Evolutionary conservation across 2,888 invertebrate species (phyloP), one percentile per base, ranked within the genome.

Genomic region (Pardosa pseudoannulata): DNA sequence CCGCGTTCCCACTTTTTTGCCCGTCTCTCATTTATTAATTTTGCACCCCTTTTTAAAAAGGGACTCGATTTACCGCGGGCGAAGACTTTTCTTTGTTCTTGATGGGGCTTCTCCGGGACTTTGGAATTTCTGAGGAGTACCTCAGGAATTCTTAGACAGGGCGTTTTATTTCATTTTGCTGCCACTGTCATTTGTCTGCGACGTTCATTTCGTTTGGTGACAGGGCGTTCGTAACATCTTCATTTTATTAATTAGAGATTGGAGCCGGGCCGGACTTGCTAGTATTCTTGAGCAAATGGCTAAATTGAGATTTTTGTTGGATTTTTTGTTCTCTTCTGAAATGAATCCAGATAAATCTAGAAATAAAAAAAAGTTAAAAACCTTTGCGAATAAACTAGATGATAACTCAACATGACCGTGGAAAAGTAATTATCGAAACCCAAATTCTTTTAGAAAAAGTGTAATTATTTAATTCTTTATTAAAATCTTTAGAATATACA

Each of bases 21-120:
- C 41, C 28, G 6, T 78, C 50, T 50, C 73, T 56, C 83, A 56
- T 78, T 85, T 78, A 85, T 85, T 78, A 85, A 85, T 85, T 56
- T 85, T 85, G 78, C 73, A 78, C 78, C 82, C 39, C 56, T 85
- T 85, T 85, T 85, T 73, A 85, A 85, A 85, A 85, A 78, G 78
- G 76, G 72, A 50, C 82, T 32, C 71, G 71, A 81, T 81, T 81
- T 81, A 81, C n/a, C 64, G 72, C 72, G 31, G 41, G 27, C n/a
- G 39, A 62, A n/a, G 70, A 50, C 78, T 85, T 83, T 36, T 85
- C 83, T 73, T 83, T 83, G 76, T 72, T 64, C 71, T 71, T 83
- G 76, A 83, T 83, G 76, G 23, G n/a, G 28, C 46, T n/a, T 46
- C 70, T 7, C 27, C 28, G 56, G n/a, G 76, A 41, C 1, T 6